Base-by-base conservation (phyloP, 2,113 vertebrate species). In the Ptyas mucosa region DNA sequence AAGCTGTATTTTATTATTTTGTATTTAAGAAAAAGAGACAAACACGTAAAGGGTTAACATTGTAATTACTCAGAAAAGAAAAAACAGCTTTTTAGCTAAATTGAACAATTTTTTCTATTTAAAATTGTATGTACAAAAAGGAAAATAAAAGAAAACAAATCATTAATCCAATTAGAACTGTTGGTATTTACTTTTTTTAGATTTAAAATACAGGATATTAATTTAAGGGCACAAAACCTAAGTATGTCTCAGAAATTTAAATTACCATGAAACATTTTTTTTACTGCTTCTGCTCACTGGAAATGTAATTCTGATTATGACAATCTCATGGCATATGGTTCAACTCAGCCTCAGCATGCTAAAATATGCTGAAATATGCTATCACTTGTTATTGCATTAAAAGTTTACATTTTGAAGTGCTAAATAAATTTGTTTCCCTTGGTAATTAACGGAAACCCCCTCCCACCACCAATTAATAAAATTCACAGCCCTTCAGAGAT, bases 381-480 rank as follows among this genome's bases (percentile, higher is more conserved):
- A 89, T 89, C 55, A 89, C 53, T 85, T 55, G 57, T 20, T 87
- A 87, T 0, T 3, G 7, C 51, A 52, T 53, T 93, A 90, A 3
- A 86, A 10, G 54, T 52, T 29, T 12, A 34, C 43, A 88, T 54
- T 89, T 92, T 88, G 69, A 94, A 89, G 39, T 94, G 89, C 43
- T 94, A 95, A 94, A 89, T 91, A 93, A 43, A 21, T 75, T 49
- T 89, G 55, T 91, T 93, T 75, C 85, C 8, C 69, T 88, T 89
- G 52, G 55, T 88, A 95, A 95, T 3, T 24, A 69, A 91, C 0
- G 21, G 34, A 43, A n/a, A 34, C 61, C 29, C 29, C 12, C 29
- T 69, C 12, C 12, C 12, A 0, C 29, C 64, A 69, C 3, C 89
- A 94, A 43, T 85, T 54, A 0, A 9, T 52, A 95, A 93, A 11